A percentile compares a stretch with the other conserved stretches of the same genome.
Evolutionary conservation across 2,888 invertebrate species (phyloP).

Genomic region (Mystacides longicornis): DNA sequence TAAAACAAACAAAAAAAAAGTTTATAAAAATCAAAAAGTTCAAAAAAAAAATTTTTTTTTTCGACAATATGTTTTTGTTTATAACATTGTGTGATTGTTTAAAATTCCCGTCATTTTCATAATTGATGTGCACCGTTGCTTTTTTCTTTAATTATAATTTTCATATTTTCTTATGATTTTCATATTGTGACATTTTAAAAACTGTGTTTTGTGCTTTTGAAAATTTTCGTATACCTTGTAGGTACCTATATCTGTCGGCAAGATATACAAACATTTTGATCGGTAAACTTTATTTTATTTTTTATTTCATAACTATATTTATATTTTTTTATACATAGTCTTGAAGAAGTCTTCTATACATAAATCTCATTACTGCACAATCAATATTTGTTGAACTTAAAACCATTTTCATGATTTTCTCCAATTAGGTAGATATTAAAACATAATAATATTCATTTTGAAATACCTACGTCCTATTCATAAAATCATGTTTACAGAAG

Average conservation of each 20-base stretch:
- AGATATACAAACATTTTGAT: neutral
- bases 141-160: neutral
- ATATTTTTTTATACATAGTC: neutral
- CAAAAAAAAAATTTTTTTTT: neutral
- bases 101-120: neutral
- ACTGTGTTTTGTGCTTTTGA: neutral
- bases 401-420: no score
- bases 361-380: no score
- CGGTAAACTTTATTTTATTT: neutral
- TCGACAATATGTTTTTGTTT: neutral
- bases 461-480: no score
- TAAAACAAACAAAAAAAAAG: slow-evolving; percentile 7
- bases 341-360: no score
- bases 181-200: no score
- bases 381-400: no score
- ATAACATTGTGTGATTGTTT: neutral
- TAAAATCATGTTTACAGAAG: no score
- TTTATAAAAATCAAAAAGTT: neutral
- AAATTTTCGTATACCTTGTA: neutral
- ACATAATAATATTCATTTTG: no score
- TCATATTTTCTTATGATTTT: neutral
- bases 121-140: neutral
- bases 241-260: neutral
- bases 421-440: no score
- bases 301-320: neutral